A percentile compares a stretch with the other conserved stretches of the same genome.
phyloP scores from a whole-genome alignment of 2,113 vertebrate genomes.

The Brienomyrus brachyistius region DNA sequence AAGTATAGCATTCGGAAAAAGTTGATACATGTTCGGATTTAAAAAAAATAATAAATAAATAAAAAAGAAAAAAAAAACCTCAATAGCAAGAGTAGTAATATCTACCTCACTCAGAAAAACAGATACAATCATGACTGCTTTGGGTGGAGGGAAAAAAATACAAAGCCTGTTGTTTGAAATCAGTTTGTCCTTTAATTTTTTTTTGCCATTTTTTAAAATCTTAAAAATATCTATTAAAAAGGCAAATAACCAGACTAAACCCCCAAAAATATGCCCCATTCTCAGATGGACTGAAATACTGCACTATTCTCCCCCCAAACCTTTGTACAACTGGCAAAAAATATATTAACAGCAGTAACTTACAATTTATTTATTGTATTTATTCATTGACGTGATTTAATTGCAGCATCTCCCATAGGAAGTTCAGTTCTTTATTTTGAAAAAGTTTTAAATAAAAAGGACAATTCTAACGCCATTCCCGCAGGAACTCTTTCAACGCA shows the following conservation, averaged over 20 bases:
- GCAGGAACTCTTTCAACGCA: constrained; percentile 63
- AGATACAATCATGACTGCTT: constrained; percentile 47
- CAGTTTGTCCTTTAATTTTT: constrained; percentile 46
- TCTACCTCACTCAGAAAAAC: constrained; percentile 53
- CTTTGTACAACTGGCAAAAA: constrained; percentile 62
- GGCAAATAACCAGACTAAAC: constrained; percentile 47
- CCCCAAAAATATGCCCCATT: constrained; percentile 54
- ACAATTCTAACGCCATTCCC: constrained; percentile 34
- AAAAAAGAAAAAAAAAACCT: constrained; percentile 42
- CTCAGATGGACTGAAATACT: constrained; percentile 45
- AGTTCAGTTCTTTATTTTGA: constrained; percentile 65
- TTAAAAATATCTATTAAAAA: constrained; percentile 64
- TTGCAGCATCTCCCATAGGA: constrained; percentile 73
- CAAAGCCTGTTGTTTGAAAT: constrained; percentile 55
- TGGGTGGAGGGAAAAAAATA: constrained; percentile 30
- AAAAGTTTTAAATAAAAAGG: constrained; percentile 68
- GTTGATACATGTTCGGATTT: constrained; percentile 6
- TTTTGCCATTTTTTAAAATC: constrained; percentile 52
- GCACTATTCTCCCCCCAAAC: constrained; percentile 21
- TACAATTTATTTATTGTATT: constrained; percentile 71
- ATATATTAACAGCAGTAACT: constrained; percentile 69
- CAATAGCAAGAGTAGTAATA: constrained; percentile 42
- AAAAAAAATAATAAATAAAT: constrained; percentile 61
- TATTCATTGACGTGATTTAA: constrained; percentile 53
- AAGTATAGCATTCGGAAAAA: constrained; percentile 25